phyloP scores from a whole-genome alignment of 2,888 invertebrate species.

The Chironomus tentans region DNA sequence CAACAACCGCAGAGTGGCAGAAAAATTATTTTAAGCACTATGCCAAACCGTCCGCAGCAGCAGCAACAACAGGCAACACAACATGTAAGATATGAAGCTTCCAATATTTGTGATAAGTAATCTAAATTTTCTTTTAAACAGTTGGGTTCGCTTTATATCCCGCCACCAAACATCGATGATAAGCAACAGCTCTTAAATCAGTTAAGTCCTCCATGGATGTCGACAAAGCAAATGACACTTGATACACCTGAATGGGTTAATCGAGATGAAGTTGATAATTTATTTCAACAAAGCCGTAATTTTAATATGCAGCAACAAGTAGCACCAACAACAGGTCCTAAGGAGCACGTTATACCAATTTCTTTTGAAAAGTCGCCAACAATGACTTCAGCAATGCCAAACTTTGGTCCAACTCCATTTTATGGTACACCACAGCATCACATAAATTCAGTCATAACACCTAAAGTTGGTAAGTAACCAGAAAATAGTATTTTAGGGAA shows the following conservation, averaged over 20 bases:
- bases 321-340: constrained; percentile 20
- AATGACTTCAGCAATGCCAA: constrained; percentile 34
- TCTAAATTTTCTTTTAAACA: constrained; percentile 28
- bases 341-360: constrained; percentile 41
- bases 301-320: not conserved
- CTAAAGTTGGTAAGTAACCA: constrained; percentile 18
- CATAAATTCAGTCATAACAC: constrained; percentile 30
- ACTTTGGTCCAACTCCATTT: constrained; percentile 35
- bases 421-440: constrained; percentile 32
- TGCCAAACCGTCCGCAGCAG: constrained; percentile 33
- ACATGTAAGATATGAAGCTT: constrained; percentile 26
- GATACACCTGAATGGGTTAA: constrained; percentile 38
- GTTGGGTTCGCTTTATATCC: constrained; percentile 49
- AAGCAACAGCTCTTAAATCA: constrained; percentile 32
- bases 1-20: constrained; percentile 27
- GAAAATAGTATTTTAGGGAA: too few species aligned
- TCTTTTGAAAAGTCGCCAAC: constrained; percentile 38
- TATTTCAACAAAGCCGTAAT: constrained; percentile 23
- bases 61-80: not conserved
- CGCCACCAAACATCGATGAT: constrained; percentile 48
- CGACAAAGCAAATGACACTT: constrained; percentile 32
- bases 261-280: constrained; percentile 36
- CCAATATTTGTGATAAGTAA: not conserved
- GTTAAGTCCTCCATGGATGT: constrained; percentile 30
- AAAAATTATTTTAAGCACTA: constrained; percentile 19